Evolutionary conservation across 1,140 invertebrate species (phyloP).

Genomic region (Neelides sp.): DNA sequence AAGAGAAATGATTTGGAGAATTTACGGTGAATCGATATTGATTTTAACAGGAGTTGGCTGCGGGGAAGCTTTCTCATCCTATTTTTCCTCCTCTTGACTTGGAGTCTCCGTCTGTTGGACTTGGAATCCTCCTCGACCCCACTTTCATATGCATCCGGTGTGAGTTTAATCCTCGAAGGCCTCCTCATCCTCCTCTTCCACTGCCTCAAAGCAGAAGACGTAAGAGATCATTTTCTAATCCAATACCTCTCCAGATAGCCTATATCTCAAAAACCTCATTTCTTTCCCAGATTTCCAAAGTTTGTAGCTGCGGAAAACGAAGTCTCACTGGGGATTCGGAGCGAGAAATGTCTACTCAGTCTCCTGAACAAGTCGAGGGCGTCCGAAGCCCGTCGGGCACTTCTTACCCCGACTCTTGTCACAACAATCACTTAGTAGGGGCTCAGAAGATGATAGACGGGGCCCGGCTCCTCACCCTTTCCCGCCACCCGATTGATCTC

Average conservation of each 20-base stretch:
- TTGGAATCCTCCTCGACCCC: conserved; percentile 26
- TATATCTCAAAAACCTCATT: background rate
- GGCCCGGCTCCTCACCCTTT: conserved; percentile 22
- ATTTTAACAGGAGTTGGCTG: conserved; percentile 28
- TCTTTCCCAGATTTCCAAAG: conserved; percentile 19
- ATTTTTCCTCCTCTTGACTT: conserved; percentile 26
- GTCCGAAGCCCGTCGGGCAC: background rate
- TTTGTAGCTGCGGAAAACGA: conserved; percentile 31
- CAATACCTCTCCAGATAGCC: background rate
- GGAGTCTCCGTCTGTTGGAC: conserved; percentile 29
- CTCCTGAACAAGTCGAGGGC: conserved; percentile 26
- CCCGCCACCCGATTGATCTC: conserved; percentile 24
- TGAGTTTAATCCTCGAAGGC: conserved; percentile 25
- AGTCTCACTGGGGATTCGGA: conserved; percentile 26
- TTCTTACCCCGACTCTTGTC: conserved; percentile 17
- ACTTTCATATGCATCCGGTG: conserved; percentile 23
- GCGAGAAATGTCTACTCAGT: conserved; percentile 32
- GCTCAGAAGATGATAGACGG: conserved; percentile 18
- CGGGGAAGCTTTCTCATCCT: conserved; percentile 30
- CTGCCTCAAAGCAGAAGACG: conserved; percentile 30
- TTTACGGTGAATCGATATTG: too few species aligned
- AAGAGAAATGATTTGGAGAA: background rate
- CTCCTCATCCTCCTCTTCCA: conserved; percentile 30
- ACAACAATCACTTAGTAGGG: conserved; percentile 26
- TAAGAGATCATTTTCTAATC: conserved; percentile 8